These are phyloP conservation scores for Griposia aprilina DNA, from an alignment of 2,888 invertebrate genomes.

Conservation along the genomic window DNA sequence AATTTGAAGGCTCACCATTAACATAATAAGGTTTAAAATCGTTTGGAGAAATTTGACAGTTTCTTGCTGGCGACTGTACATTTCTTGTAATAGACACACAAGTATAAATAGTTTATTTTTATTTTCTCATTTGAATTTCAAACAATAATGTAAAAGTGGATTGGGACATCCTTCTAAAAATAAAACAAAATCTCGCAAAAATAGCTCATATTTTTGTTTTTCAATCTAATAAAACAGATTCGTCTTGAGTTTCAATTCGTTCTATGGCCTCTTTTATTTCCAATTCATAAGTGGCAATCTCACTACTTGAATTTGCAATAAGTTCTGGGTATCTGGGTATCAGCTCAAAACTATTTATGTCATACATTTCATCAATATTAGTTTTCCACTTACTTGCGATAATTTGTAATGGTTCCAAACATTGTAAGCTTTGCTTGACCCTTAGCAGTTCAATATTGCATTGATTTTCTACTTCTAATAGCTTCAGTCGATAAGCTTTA, in stretches of 20 bases:
- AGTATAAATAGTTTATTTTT: neutral
- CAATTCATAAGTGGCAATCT: conserved; percentile 71
- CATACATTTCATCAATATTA: conserved; percentile 73
- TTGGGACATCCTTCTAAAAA: neutral
- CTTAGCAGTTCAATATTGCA: conserved; percentile 86
- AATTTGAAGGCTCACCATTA: too few relatives aligned
- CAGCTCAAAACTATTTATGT: conserved; percentile 80
- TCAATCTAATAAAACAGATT: conserved; percentile 61
- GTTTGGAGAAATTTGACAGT: too few relatives aligned
- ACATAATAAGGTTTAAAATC: too few relatives aligned
- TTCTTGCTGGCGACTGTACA: too few relatives aligned
- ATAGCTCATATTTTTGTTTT: conserved; percentile 9
- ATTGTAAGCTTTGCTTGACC: conserved; percentile 87
- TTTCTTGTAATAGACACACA: neutral
- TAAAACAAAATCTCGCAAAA: neutral
- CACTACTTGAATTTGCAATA: conserved; percentile 72
- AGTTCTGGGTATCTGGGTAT: conserved; percentile 83
- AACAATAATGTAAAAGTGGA: neutral
- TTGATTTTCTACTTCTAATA: conserved; percentile 88
- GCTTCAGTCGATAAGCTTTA: conserved; percentile 85
- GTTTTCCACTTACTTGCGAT: conserved; percentile 85
- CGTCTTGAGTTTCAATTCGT: conserved; percentile 67
- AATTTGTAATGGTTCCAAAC: conserved; percentile 84
- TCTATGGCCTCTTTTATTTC: conserved; percentile 63
- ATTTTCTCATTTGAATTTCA: conserved; percentile 16